Conservation (phyloP, 2,113 vertebrate species). For the Acanthochromis polyacanthus region DNA sequence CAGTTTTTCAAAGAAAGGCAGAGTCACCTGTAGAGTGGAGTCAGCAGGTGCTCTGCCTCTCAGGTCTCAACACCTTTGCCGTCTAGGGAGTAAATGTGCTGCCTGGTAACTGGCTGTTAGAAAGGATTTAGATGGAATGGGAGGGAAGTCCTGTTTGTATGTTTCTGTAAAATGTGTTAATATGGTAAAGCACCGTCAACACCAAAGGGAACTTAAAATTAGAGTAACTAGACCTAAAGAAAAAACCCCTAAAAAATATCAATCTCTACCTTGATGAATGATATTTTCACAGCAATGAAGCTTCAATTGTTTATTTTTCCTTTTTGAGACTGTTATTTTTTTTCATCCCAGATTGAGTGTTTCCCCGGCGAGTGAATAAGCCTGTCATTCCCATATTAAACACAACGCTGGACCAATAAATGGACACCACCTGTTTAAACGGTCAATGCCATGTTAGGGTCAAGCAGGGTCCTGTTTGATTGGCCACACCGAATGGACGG, state of each 20-base stretch:
- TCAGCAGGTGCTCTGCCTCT: conserved; percentile 74
- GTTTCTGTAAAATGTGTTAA: conserved; percentile 2
- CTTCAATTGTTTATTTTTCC: conserved; percentile 65
- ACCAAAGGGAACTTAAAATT: neutral
- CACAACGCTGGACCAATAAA: conserved; percentile 76
- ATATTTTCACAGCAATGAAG: conserved; percentile 71
- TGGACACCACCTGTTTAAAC: conserved; percentile 87
- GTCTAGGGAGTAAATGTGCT: conserved; percentile 32
- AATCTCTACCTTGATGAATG: conserved; percentile 65
- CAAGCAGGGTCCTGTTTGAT: conserved; percentile 84
- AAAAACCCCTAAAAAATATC: conserved; percentile 28
- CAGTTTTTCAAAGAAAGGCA: conserved; percentile 49
- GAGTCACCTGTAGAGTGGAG: conserved; percentile 71
- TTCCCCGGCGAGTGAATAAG: conserved; percentile 67
- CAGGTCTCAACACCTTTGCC: conserved; percentile 56
- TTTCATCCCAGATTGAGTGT: conserved; percentile 59
- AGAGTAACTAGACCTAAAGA: neutral
- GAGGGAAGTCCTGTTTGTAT: neutral
- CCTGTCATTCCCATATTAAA: conserved; percentile 71
- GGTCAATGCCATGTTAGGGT: conserved; percentile 82
- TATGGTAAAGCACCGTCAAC: conserved; percentile 1
- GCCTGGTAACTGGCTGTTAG: conserved; percentile 37
- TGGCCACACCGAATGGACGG: conserved; percentile 78
- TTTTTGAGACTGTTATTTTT: conserved; percentile 66
- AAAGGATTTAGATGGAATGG: neutral